phyloP scores from a whole-genome alignment of 2,888 invertebrate species.

The Drosophila lacicola region DNA sequence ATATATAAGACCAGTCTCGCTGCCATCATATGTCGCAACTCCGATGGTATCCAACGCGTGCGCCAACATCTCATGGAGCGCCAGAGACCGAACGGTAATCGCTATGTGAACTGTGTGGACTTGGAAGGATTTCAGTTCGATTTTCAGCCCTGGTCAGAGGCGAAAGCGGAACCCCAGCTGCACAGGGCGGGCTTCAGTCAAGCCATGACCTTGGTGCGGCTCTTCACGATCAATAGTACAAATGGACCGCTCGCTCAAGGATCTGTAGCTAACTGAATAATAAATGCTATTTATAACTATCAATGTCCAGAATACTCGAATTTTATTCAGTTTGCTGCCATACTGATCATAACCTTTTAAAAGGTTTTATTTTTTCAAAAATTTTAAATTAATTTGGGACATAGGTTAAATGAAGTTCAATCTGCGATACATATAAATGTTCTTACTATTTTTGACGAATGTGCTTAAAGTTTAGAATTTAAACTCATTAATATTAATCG shows the following conservation, averaged over 20 bases:
- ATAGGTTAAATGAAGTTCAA: no score
- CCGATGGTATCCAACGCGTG: constrained; percentile 88
- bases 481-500: no score
- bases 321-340: no score
- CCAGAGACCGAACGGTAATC: constrained; percentile 86
- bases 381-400: no score
- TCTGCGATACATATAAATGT: no score
- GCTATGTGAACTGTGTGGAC: constrained; percentile 88
- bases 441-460: no score
- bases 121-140: constrained; percentile 87
- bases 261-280: constrained; percentile 6
- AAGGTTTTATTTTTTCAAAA: no score
- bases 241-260: background rate
- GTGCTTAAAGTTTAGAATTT: no score
- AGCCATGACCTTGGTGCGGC: constrained; percentile 60
- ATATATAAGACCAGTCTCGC: constrained; percentile 91
- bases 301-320: no score
- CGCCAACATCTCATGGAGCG: constrained; percentile 91
- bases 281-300: background rate
- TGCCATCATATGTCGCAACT: constrained; percentile 91
- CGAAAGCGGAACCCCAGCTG: constrained; percentile 36
- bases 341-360: no score
- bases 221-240: constrained; percentile 10
- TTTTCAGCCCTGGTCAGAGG: constrained; percentile 86
- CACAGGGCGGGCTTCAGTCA: constrained; percentile 61